Base-by-base conservation (phyloP, 2,113 vertebrate species). In the Ursus arctos region DNA sequence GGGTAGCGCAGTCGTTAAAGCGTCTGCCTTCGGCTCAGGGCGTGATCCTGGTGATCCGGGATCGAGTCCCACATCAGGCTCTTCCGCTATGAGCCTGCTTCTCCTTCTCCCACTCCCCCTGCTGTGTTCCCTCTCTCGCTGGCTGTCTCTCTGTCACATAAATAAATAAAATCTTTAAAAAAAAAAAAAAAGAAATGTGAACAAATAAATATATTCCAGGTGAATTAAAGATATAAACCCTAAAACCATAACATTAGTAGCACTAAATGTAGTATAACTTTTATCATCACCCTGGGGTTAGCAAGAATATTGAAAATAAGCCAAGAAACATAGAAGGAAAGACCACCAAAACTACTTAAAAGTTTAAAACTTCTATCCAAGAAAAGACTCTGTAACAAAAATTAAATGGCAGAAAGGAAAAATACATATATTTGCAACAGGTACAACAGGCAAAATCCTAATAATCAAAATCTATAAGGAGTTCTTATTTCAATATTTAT, bases 161-260 rank as follows among this genome's bases (percentile, higher is more conserved):
- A n/a, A n/a, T n/a, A n/a, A n/a, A n/a, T n/a, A n/a, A n/a, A n/a
- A n/a, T n/a, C n/a, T n/a, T n/a, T n/a, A n/a, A n/a, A n/a, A n/a
- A n/a, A n/a, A n/a, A n/a, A n/a, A n/a, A n/a, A n/a, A n/a, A n/a
- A 89, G 19, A 89, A 96, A 85, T 96, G n/a, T n/a, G 13, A 88
- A 80, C 72, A n/a, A 76, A 77, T 94, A 51, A 92, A 88, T 59
- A 61, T 31, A 65, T 51, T 92, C 18, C 71, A 74, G 9, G 79
- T 89, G 21, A 86, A 59, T 81, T 90, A 82, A 49, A 93, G 19
- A 51, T 80, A 65, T 7, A 95, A 86, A 90, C 6, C 15, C 65
- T 74, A 86, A 93, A 89, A 74, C n/a, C 31, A 28, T 43, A 81
- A 93, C 81, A 84, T 96, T 69, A 76, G 40, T 59, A 57, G 65